Evolutionary conservation across 2,797 vertebrate species (phyloP).

Genomic region (Tokudaia tokunoshimensis): DNA sequence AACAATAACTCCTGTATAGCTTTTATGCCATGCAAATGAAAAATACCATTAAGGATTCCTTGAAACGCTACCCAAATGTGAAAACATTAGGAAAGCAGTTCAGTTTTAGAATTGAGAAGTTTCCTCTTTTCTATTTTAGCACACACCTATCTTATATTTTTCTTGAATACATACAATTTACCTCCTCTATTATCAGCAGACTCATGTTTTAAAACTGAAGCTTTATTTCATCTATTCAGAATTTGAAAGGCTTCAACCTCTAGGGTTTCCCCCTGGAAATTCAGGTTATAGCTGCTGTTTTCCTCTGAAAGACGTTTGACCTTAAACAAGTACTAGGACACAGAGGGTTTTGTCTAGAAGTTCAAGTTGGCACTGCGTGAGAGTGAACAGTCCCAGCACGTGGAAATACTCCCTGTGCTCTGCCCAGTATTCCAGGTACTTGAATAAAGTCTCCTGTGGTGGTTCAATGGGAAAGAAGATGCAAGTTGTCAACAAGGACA

Average conservation of each 20-base stretch:
- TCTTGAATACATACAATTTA: background rate
- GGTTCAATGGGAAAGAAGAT: background rate
- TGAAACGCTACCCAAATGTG: background rate
- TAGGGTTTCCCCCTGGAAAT: background rate
- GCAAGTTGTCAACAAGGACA: fast-evolving
- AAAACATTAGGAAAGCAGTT: background rate
- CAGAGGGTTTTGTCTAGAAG: background rate
- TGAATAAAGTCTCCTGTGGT: background rate
- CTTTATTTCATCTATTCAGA: background rate
- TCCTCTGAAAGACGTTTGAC: background rate
- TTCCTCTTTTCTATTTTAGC: background rate
- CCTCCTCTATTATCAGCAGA: background rate
- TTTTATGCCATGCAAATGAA: background rate
- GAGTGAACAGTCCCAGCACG: background rate
- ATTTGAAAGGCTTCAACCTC: background rate
- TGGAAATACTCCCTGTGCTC: background rate
- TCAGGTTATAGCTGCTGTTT: background rate
- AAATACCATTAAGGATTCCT: background rate
- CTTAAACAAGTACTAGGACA: fast-evolving
- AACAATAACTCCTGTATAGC: background rate
- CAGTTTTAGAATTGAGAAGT: background rate
- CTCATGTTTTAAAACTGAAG: background rate
- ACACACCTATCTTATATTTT: background rate
- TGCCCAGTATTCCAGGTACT: background rate
- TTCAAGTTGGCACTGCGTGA: background rate